Conservation (phyloP, 2,797 vertebrate species). For the Delichon dasypus region DNA sequence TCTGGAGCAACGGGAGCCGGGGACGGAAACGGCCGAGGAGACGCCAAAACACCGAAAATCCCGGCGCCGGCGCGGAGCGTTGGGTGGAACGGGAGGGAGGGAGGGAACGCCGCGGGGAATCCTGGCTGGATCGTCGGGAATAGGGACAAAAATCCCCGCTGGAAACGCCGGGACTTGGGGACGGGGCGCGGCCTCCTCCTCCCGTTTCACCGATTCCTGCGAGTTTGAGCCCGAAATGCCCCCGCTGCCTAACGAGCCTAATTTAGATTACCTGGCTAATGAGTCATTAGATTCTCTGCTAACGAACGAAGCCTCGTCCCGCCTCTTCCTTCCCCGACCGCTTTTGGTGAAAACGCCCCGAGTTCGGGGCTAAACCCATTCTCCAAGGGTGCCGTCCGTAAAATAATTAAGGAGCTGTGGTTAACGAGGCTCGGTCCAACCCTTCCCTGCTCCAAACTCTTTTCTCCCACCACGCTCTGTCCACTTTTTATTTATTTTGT, state of each 20-base stretch:
- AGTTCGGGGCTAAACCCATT: not conserved
- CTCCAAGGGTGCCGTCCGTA: not conserved
- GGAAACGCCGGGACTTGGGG: no score
- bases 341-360: not conserved
- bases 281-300: not conserved
- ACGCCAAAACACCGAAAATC: fast-evolving
- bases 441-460: not conserved
- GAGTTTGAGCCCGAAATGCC: not conserved
- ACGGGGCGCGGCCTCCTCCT: no score
- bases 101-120: not conserved
- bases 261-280: not conserved
- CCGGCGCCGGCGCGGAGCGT: no score
- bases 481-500: not conserved
- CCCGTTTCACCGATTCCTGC: not conserved
- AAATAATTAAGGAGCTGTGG: not conserved
- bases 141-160: no score
- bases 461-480: fast-evolving
- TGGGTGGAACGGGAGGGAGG: not conserved
- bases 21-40: not conserved
- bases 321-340: not conserved
- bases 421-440: not conserved
- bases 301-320: not conserved
- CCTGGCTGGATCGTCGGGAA: no score
- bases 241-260: not conserved
- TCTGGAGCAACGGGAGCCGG: fast-evolving